Percentiles rank a stretch among this genome's conserved stretches.
These are phyloP conservation scores for Campoplex nolae DNA, from an alignment of 2,888 invertebrate genomes.

Conservation along the genomic window DNA sequence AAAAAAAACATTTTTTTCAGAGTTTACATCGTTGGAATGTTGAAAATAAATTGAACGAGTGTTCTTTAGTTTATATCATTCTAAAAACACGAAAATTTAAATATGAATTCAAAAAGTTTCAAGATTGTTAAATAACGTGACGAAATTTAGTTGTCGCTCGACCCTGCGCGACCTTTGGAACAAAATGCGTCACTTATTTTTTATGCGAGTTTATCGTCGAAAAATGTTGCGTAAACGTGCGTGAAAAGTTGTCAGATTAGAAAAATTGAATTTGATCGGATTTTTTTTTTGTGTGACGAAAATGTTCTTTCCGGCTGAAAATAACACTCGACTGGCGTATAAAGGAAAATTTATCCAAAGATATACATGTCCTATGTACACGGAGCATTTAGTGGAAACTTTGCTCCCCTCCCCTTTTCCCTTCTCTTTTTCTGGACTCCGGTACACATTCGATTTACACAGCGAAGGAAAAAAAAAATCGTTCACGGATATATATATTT, in stretches of 20 bases:
- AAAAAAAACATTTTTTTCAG: background rate
- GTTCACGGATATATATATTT: background rate
- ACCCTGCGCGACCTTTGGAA: background rate
- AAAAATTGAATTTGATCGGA: background rate
- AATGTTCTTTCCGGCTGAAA: background rate
- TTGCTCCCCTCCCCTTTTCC: conserved; percentile 1
- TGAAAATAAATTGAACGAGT: background rate
- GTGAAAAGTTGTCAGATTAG: background rate
- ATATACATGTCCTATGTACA: background rate
- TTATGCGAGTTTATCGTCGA: background rate
- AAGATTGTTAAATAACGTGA: too few relatives aligned
- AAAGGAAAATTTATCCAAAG: background rate
- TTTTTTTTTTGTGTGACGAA: background rate
- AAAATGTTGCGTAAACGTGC: background rate
- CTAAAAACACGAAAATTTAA: too few relatives aligned
- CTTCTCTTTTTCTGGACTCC: background rate
- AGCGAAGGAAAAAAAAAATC: background rate
- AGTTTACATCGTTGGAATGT: background rate
- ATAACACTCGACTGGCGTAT: conserved; percentile 16
- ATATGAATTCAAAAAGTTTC: too few relatives aligned
- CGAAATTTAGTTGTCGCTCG: too few relatives aligned
- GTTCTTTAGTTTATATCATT: too few relatives aligned
- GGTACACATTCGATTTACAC: conserved; percentile 4
- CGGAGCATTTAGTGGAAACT: background rate
- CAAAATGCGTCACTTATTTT: background rate